phyloP scores from a whole-genome alignment of 2,113 vertebrate species.

The Centrocercus urophasianus region DNA sequence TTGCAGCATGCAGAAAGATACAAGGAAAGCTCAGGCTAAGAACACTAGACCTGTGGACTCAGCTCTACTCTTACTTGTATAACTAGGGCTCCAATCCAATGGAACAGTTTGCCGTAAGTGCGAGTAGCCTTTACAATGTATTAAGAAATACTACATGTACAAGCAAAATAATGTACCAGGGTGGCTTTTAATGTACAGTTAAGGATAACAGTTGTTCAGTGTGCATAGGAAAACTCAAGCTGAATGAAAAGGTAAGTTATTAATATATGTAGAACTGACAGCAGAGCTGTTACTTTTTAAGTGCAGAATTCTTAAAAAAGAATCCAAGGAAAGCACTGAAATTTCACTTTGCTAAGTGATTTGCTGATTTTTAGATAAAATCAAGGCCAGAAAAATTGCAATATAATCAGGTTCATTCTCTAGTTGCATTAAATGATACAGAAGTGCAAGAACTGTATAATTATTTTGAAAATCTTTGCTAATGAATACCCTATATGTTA shows the following conservation, averaged over 20 bases:
- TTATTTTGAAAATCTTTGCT: not conserved
- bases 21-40: not conserved
- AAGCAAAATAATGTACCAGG: not conserved
- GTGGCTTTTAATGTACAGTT: not conserved
- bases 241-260: not conserved
- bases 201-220: not conserved
- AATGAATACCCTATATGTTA: not conserved
- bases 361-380: not conserved
- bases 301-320: not conserved
- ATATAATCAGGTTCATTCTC: not conserved
- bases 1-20: not conserved
- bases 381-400: not conserved
- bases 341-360: not conserved
- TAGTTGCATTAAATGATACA: not conserved
- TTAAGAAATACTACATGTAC: not conserved
- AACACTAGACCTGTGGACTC: not conserved
- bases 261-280: not conserved
- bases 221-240: not conserved
- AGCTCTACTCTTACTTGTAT: fast-evolving
- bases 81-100: not conserved
- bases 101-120: not conserved
- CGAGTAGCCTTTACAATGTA: not conserved
- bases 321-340: not conserved
- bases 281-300: not conserved
- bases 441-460: not conserved